Base-by-base conservation (phyloP, 1,140 invertebrate genomes). In the Oryctes rhinoceros region DNA sequence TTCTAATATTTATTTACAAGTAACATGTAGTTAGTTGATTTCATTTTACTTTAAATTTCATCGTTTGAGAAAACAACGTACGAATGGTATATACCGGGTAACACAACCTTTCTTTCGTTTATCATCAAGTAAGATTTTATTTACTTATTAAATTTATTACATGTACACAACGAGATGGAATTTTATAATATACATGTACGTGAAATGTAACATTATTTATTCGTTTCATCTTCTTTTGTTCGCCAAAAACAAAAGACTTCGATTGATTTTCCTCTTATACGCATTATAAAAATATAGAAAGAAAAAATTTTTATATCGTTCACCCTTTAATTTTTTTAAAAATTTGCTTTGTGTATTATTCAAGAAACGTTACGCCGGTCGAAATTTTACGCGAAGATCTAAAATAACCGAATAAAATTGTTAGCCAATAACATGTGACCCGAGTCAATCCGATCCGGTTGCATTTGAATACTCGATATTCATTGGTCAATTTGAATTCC, bases 1-100 rank as follows among this genome's bases (percentile, higher is more conserved):
- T 24, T 71, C 65, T 71, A 71, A 71, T 71, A 71, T 35, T 30
- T 71, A 71, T 35, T 71, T 71, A 71, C 65, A 67, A 67, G 65
- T 71, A 71, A 71, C 65, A 71, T 71, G 39, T 44, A 44, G 39
- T 44, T 44, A 71, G 65, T 71, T 71, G 11, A 3, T 35, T 71
- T 20, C 24, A 11, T 71, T 35, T 71, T 71, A 24, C 35, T 71
- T 67, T 4, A 53, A 48, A 24, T 71, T 35, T 71, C 4, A 2
- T 71, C 3, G 24, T 30, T 30, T 10, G 39, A 44, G 39, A 44
- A 44, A 44, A 44, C 9, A 44, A 44, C 5, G 39, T 44, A 44
- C 9, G 9, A 5, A 10, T 44, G 39, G 5, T 44, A 44, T 44
- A 44, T 5, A 7, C 39, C 9, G 24, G n/a, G 18, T 11, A 24